phyloP scores from a whole-genome alignment of 2,888 invertebrate genomes.

The Melolontha melolontha region DNA sequence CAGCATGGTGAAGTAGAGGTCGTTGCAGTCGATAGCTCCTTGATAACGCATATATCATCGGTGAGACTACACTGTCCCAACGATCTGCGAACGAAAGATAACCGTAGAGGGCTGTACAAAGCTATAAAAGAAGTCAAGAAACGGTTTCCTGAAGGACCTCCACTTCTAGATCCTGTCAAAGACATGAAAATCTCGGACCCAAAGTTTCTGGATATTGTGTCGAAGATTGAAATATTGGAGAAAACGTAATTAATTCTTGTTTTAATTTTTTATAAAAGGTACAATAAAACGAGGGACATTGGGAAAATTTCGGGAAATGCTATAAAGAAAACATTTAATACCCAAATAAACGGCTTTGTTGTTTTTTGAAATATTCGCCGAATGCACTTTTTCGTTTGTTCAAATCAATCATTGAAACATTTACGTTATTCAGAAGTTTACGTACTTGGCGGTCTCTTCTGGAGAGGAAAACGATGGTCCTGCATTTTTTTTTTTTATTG shows the following conservation, averaged over 20 bases:
- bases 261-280: conserved; percentile 14
- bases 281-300: too few species aligned
- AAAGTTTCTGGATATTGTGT: conserved; percentile 83
- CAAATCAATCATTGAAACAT: too few species aligned
- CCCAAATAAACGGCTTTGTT: too few species aligned
- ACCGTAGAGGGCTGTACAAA: conserved; percentile 85
- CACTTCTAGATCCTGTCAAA: conserved; percentile 90
- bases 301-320: too few species aligned
- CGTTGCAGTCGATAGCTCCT: conserved; percentile 84
- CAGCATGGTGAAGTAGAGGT: conserved; percentile 89
- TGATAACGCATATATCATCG: conserved; percentile 89
- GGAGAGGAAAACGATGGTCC: too few species aligned
- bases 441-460: too few species aligned
- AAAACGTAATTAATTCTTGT: conserved; percentile 72
- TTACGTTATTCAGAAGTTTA: too few species aligned
- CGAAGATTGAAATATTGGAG: conserved; percentile 86
- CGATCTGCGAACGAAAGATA: conserved; percentile 88
- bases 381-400: too few species aligned
- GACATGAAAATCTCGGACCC: conserved; percentile 96
- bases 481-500: too few species aligned
- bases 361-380: too few species aligned
- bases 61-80: conserved; percentile 91
- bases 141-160: conserved; percentile 89
- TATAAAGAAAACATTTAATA: too few species aligned
- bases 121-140: conserved; percentile 90